These are phyloP conservation scores for Latrodectus elegans DNA, from an alignment of 2,888 invertebrate genomes.

Conservation along the genomic window DNA sequence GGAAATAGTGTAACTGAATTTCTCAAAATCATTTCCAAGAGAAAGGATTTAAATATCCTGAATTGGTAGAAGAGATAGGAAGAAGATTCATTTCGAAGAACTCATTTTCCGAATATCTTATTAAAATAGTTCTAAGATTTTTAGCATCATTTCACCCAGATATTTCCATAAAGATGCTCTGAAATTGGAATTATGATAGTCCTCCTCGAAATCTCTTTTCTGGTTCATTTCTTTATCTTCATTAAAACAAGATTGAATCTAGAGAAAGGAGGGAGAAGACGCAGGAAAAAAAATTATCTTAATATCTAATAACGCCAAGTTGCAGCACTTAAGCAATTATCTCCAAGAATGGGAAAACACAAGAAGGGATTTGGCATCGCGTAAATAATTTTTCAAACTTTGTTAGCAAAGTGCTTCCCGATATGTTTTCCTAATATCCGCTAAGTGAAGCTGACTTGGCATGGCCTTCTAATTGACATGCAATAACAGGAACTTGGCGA, in stretches of 20 bases:
- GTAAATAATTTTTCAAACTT: conserved; percentile 48
- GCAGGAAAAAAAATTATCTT: neutral
- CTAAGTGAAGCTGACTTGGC: conserved; percentile 18
- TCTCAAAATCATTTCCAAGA: too few relatives aligned
- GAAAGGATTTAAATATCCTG: too few relatives aligned
- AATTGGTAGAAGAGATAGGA: too few relatives aligned
- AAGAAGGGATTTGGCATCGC: conserved; percentile 17
- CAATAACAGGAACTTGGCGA: conserved; percentile 54
- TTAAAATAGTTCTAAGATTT: too few relatives aligned
- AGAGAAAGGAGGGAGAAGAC: neutral
- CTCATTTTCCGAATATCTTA: too few relatives aligned
- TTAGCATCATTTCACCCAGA: too few relatives aligned
- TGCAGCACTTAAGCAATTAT: conserved; percentile 34
- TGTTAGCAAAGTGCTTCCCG: conserved; percentile 9
- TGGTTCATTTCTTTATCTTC: neutral
- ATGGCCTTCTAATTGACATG: conserved; percentile 54
- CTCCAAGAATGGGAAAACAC: conserved; percentile 31
- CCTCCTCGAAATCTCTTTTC: neutral
- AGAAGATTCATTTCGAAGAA: too few relatives aligned
- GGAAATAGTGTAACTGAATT: too few relatives aligned
- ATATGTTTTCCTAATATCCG: conserved; percentile 2
- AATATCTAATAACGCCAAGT: conserved; percentile 24
- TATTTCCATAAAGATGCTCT: too few relatives aligned
- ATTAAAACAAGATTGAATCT: neutral
- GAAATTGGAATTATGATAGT: neutral